Conservation (phyloP, 2,113 vertebrate genomes). For the Ictalurus furcatus region DNA sequence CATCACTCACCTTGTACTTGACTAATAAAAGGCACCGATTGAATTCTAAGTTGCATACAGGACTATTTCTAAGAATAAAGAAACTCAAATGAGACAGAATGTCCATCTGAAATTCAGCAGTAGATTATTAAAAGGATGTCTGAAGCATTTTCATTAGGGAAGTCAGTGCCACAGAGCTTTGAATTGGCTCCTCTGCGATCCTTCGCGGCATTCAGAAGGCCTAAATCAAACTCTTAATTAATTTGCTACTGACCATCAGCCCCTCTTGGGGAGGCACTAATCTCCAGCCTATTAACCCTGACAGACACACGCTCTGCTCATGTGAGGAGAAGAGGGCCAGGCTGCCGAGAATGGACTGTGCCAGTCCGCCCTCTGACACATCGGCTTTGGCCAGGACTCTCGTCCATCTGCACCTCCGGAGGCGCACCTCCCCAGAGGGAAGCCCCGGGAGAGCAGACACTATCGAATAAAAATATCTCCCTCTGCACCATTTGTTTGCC, state of each 20-base stretch:
- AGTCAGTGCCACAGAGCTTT: conserved; percentile 21
- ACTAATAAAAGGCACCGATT: background rate
- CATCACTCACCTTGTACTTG: background rate
- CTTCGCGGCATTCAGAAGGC: conserved; percentile 27
- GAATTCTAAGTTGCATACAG: background rate
- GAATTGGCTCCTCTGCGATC: conserved; percentile 24
- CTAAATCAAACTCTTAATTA: conserved; percentile 44
- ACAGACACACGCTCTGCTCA: conserved; percentile 44
- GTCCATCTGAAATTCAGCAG: background rate
- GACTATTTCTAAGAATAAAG: background rate
- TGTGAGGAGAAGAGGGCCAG: conserved; percentile 40
- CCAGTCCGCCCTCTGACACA: conserved; percentile 54
- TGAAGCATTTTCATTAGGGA: conserved; percentile 8
- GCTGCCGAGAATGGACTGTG: conserved; percentile 33
- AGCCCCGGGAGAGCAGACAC: conserved; percentile 25
- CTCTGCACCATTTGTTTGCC: conserved; percentile 53
- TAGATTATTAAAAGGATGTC: conserved; percentile 8
- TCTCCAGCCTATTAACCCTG: conserved; percentile 52
- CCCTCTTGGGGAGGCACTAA: conserved; percentile 41
- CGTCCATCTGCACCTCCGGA: conserved; percentile 53
- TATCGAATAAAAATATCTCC: conserved; percentile 53
- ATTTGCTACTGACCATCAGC: conserved; percentile 51
- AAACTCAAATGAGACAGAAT: background rate
- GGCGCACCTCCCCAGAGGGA: conserved; percentile 42
- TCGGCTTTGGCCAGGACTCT: conserved; percentile 43